Evolutionary conservation across 2,888 invertebrate genomes (phyloP), one percentile per base, ranked within the genome.

Genomic region (Ectemnius continuus): DNA sequence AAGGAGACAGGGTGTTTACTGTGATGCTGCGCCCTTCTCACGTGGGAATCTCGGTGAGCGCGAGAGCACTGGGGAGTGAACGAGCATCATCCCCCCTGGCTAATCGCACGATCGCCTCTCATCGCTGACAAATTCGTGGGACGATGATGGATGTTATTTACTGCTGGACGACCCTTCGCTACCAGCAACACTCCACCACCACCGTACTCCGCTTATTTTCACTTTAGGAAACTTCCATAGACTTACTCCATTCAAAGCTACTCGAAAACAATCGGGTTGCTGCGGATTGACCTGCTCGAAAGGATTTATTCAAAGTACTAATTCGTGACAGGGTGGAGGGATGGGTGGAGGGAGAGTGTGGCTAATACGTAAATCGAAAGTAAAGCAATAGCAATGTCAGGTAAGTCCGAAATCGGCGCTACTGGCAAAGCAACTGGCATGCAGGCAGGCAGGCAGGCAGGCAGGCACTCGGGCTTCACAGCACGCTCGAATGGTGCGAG

Each of bases 141-240:
- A 88, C 84, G 84, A 87, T 90, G 90, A 90, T 87, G 84, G 89
- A 90, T 85, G 84, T 82, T 82, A 85, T 87, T 86, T 85, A 85
- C 84, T 81, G 28, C 26, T 58, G 56, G 18, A 60, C 66, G 45
- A 45, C 36, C 36, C 36, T 36, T 36, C 36, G 36, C 36, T 36
- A 36, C 36, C 36, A 36, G 36, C 8, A 36, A 36, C 36, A 36
- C 36, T 36, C 36, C 6, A 23, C 23, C 23, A 23, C 8, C 36
- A 11, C 3, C 28, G 4, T 2, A 36, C 36, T 36, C 8, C 8
- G 36, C 8, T 36, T 36, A 36, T 36, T 36, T 23, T 36, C 36
- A 36, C 11, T 36, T 36, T 8, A 36, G 36, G 8, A 36, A 36
- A 36, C 8, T 8, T 8, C 11, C 36, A 36, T 36, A 36, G 36